phyloP scores from a whole-genome alignment of 2,113 vertebrate species.

The Plotosus lineatus region DNA sequence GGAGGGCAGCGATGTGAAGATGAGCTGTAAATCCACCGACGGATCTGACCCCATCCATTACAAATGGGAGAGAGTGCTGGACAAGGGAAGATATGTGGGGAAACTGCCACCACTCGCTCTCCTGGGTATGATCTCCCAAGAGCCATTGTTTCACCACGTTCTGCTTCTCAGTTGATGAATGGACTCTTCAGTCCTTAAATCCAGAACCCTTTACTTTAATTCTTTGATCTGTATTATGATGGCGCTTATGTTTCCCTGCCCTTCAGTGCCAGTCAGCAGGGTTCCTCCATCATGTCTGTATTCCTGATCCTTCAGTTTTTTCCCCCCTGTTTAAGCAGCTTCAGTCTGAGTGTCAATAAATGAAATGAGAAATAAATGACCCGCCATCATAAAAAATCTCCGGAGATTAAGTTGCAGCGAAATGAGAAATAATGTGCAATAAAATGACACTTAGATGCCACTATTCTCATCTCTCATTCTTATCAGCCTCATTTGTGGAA shows the following conservation, averaged over 20 bases:
- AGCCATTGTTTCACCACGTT: neutral
- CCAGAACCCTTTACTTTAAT: too few species aligned
- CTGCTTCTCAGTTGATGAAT: neutral
- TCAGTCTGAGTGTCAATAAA: neutral
- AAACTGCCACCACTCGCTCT: conserved; percentile 76
- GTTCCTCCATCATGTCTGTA: neutral
- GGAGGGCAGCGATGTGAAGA: conserved; percentile 81
- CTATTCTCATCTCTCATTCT: neutral
- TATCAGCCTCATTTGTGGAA: neutral
- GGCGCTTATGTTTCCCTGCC: neutral
- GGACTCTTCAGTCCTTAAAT: neutral
- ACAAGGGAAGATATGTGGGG: conserved; percentile 71
- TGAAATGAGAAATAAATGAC: neutral
- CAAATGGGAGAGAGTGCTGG: conserved; percentile 81
- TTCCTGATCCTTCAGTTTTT: neutral
- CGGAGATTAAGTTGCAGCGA: neutral
- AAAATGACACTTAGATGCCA: neutral
- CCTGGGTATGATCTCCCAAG: conserved; percentile 74
- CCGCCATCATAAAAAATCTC: neutral
- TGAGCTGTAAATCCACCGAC: conserved; percentile 83
- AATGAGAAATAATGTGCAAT: neutral
- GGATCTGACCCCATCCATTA: conserved; percentile 86
- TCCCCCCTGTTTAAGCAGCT: conserved; percentile 20
- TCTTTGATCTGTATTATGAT: neutral
- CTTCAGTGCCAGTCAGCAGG: neutral